These are phyloP conservation scores for Gymnarchus niloticus DNA, from an alignment of 2,113 vertebrate species.

Conservation along the genomic window DNA sequence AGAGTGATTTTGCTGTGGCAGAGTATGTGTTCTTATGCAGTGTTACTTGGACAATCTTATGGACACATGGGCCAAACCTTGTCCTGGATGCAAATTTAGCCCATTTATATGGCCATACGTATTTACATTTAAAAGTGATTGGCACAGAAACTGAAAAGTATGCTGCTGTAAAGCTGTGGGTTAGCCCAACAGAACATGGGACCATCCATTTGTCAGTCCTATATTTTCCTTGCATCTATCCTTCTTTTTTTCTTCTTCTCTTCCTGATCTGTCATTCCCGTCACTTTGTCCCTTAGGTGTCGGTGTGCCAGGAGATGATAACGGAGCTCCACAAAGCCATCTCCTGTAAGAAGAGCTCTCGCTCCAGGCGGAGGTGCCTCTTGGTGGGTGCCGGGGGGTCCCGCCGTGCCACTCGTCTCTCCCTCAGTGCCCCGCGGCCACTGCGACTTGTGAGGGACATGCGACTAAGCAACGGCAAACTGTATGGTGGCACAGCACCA, in stretches of 20 bases:
- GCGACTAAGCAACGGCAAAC: constrained; percentile 81
- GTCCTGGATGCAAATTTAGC: too few species aligned
- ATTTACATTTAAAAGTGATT: too few species aligned
- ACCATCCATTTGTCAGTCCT: not conserved
- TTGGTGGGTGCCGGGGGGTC: constrained; percentile 51
- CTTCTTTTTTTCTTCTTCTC: constrained; percentile 21
- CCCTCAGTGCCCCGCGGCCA: constrained; percentile 56
- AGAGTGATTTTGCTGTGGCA: not conserved
- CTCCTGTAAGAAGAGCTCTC: constrained; percentile 79
- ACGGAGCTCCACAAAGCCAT: constrained; percentile 77
- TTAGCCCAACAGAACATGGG: too few species aligned
- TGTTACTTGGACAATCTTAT: too few species aligned
- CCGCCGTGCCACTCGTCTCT: constrained; percentile 50
- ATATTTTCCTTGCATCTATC: constrained; percentile 26
- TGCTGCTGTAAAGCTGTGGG: too few species aligned
- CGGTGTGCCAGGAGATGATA: constrained; percentile 85
- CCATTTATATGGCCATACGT: too few species aligned
- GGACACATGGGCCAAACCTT: too few species aligned
- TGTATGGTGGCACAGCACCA: constrained; percentile 68
- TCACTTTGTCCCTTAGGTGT: constrained; percentile 59
- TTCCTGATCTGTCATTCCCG: constrained; percentile 24
- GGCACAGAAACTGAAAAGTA: too few species aligned
- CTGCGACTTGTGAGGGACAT: constrained; percentile 74
- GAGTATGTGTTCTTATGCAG: not conserved
- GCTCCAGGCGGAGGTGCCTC: constrained; percentile 68